These are phyloP conservation scores for Bilobella aurantiaca DNA, from an alignment of 1,140 invertebrate species.

Conservation along the genomic window DNA sequence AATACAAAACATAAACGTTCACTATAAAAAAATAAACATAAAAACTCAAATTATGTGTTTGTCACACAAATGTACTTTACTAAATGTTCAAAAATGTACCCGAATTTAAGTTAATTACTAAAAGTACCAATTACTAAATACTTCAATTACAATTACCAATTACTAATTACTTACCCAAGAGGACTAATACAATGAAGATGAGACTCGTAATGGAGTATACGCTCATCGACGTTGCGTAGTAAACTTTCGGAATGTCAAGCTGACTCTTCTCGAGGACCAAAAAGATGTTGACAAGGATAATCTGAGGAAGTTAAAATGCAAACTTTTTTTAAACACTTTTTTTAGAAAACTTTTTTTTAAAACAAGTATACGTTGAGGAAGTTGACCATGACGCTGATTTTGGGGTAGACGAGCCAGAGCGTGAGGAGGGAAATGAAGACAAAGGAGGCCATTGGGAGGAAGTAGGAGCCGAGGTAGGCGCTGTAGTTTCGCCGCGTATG, in stretches of 20 bases:
- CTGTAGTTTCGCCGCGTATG: conserved; percentile 1
- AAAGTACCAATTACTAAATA: too few relatives aligned
- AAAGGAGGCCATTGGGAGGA: conserved; percentile 1
- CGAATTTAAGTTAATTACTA: too few relatives aligned
- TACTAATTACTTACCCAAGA: not conserved
- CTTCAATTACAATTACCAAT: too few relatives aligned
- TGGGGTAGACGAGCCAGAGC: conserved; percentile 13
- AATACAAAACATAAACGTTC: conserved; percentile 6
- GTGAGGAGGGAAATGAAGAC: conserved; percentile 13
- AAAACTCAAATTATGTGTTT: not conserved
- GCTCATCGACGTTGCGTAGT: not conserved
- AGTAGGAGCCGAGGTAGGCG: conserved; percentile 33
- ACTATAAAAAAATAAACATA: not conserved
- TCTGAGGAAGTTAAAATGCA: not conserved
- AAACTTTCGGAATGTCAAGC: conserved; percentile 1
- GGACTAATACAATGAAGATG: not conserved
- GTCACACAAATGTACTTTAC: too few relatives aligned
- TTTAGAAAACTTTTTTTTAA: not conserved
- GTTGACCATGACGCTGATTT: conserved; percentile 15
- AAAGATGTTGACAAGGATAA: not conserved
- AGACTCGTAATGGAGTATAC: not conserved
- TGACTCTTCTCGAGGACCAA: not conserved
- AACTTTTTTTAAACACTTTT: not conserved
- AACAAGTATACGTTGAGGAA: conserved; percentile 17
- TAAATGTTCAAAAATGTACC: too few relatives aligned